A percentile compares a stretch with the other conserved stretches of the same genome.
phyloP scores from a whole-genome alignment of 2,113 vertebrate genomes.

The Mirza zaza region DNA sequence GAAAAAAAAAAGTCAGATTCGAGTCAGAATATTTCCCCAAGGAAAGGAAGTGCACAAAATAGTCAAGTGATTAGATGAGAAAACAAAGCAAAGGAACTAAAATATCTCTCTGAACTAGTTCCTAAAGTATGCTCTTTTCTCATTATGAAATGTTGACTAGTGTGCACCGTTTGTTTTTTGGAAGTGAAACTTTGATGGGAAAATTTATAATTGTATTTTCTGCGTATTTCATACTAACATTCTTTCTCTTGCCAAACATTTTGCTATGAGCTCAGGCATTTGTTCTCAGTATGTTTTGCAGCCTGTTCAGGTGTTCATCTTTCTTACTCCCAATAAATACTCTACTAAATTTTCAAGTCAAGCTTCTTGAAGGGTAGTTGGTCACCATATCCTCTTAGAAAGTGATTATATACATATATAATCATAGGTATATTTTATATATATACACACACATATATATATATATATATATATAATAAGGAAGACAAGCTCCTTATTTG shows the following conservation, averaged over 20 bases:
- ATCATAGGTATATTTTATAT: too few species aligned
- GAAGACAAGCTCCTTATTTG: background rate
- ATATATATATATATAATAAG: background rate
- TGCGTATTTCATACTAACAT: conserved; percentile 23
- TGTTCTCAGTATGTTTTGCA: background rate
- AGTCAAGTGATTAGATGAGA: conserved; percentile 59
- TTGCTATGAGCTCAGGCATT: background rate
- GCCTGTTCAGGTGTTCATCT: background rate
- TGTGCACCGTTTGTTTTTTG: background rate
- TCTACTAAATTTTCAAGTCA: background rate
- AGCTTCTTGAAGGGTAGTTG: background rate
- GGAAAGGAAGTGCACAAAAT: conserved; percentile 50
- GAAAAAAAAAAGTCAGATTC: conserved; percentile 43
- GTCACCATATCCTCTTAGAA: background rate
- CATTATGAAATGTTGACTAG: background rate
- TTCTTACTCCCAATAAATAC: background rate
- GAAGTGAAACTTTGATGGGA: conserved; percentile 1
- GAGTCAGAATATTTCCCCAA: conserved; percentile 40
- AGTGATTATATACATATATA: background rate
- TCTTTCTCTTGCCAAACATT: background rate
- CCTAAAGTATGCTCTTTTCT: background rate
- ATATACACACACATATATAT: too few species aligned
- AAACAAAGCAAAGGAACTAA: conserved; percentile 49
- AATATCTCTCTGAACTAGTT: conserved; percentile 24
- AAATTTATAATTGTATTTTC: background rate